Conservation (phyloP, 2,797 vertebrate species). For the Acropternis orthonyx region DNA sequence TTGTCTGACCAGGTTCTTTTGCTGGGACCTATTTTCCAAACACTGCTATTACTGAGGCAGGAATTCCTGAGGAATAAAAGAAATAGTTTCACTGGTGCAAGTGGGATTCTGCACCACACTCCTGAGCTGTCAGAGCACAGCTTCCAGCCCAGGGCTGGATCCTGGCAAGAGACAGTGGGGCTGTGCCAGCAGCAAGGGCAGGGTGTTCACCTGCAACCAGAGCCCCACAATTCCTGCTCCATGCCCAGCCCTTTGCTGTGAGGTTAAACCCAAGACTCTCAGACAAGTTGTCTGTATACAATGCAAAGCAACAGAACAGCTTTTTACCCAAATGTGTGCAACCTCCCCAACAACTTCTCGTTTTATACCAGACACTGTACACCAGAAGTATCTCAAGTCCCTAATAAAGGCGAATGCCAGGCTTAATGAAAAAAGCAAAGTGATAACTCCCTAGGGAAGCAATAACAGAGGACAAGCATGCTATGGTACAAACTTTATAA, state of each 20-base stretch:
- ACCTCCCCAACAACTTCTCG: not conserved
- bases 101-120: not conserved
- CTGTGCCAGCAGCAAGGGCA: not conserved
- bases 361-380: not conserved
- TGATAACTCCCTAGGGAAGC: not conserved
- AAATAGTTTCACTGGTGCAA: too few species aligned
- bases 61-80: not conserved
- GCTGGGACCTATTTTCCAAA: not conserved
- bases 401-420: not conserved
- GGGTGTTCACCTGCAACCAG: not conserved
- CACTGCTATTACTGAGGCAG: not conserved
- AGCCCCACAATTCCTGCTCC: not conserved
- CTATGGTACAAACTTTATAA: not conserved
- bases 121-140: not conserved
- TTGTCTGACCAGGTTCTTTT: not conserved
- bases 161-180: accelerated
- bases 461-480: accelerated
- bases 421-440: not conserved
- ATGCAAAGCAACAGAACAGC: not conserved
- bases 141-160: not conserved
- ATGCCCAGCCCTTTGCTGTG: not conserved
- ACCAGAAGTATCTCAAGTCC: not conserved
- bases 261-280: not conserved
- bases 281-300: not conserved
- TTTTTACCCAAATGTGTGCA: too few species aligned